A percentile compares a stretch with the other conserved stretches of the same genome.
Evolutionary conservation across 2,797 vertebrate genomes (phyloP).

Genomic region (Cossypha dichroa): DNA sequence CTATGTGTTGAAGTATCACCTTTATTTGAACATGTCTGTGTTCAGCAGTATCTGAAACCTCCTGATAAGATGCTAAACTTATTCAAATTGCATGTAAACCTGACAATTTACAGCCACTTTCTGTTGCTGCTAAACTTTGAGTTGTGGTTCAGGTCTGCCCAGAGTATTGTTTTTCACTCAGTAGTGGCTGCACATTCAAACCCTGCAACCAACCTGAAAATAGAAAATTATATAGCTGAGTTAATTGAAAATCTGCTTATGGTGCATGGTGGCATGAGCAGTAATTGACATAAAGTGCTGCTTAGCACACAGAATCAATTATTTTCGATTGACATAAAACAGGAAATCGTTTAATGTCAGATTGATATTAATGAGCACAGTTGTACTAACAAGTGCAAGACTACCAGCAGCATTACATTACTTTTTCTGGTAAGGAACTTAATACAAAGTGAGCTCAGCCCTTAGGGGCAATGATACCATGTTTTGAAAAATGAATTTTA

Average conservation of each 20-base stretch:
- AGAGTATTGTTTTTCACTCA: constrained; percentile 43
- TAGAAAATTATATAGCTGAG: constrained; percentile 55
- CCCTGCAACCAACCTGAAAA: constrained; percentile 42
- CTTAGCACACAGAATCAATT: constrained; percentile 66
- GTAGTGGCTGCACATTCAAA: constrained; percentile 33
- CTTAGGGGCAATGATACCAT: not conserved
- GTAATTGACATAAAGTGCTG: constrained; percentile 69
- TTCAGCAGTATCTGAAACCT: not conserved
- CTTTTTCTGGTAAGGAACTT: constrained; percentile 47
- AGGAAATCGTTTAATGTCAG: constrained; percentile 65
- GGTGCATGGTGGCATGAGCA: constrained; percentile 33
- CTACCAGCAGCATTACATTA: constrained; percentile 38
- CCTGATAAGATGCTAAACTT: not conserved
- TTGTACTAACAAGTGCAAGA: constrained; percentile 38
- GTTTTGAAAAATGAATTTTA: constrained; percentile 5
- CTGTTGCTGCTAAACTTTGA: constrained; percentile 24
- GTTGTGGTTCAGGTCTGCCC: constrained; percentile 4
- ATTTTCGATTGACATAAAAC: constrained; percentile 66
- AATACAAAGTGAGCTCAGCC: constrained; percentile 9
- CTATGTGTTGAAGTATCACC: not conserved
- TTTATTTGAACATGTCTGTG: not conserved
- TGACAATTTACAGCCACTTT: not conserved
- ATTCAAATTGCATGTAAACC: constrained; percentile 12
- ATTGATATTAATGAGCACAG: constrained; percentile 66
- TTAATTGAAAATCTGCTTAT: constrained; percentile 70